Evolutionary conservation across 2,797 vertebrate genomes (phyloP).

Genomic region (Manis crassicaudata): DNA sequence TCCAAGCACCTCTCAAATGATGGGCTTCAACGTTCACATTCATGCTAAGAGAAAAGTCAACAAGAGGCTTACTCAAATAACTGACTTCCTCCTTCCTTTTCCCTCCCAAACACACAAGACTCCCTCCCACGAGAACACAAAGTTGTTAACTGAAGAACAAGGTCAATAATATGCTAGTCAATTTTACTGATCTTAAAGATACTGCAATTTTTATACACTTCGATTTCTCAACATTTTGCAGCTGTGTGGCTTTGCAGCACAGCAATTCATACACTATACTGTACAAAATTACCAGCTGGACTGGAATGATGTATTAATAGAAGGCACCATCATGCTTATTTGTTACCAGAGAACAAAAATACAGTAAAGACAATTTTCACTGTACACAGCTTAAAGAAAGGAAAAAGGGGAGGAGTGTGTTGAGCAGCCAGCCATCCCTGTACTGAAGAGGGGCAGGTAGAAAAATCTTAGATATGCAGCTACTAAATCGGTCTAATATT

Average conservation of each 20-base stretch:
- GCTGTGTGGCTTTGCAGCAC: slow-evolving; percentile 88
- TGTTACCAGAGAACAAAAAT: slow-evolving; percentile 91
- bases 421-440: slow-evolving; percentile 88
- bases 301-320: slow-evolving; percentile 94
- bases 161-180: slow-evolving; percentile 84
- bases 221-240: slow-evolving; percentile 88
- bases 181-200: slow-evolving; percentile 88
- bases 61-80: slow-evolving; percentile 69
- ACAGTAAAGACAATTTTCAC: slow-evolving; percentile 92
- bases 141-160: slow-evolving; percentile 83
- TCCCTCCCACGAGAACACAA: slow-evolving; percentile 80
- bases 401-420: slow-evolving; percentile 82
- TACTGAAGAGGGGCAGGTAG: slow-evolving; percentile 89
- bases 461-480: slow-evolving; percentile 81
- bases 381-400: slow-evolving; percentile 91
- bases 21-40: slow-evolving; percentile 58
- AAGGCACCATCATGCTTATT: slow-evolving; percentile 98
- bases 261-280: slow-evolving; percentile 89
- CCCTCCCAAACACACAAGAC: slow-evolving; percentile 59
- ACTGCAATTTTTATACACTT: slow-evolving; percentile 89
- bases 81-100: slow-evolving; percentile 78
- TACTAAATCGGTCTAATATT: slow-evolving; percentile 82
- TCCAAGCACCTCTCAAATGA: slow-evolving; percentile 70
- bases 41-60: slow-evolving; percentile 78
- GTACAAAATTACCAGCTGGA: slow-evolving; percentile 92